Evolutionary conservation across 1,140 invertebrate genomes (phyloP), one percentile per base, ranked within the genome.

Genomic region (Plutomurus gul): DNA sequence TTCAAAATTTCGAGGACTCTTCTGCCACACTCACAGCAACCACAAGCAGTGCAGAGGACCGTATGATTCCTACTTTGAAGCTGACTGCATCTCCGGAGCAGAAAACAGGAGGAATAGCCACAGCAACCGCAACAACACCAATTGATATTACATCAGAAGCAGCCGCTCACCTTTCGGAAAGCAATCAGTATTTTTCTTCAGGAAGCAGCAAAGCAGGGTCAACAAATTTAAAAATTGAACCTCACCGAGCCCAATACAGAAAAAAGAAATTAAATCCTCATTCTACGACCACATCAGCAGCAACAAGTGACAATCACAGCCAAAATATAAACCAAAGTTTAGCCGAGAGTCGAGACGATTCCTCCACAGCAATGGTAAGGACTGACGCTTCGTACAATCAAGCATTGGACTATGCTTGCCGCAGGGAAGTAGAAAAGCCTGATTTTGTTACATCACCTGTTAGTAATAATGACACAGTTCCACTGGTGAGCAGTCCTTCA

Each of bases 1-100:
- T 25, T 27, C 56, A 65, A 65, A 65, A 65, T 65, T 65, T 33
- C 36, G 56, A 65, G 36, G 56, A 65, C 36, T 65, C 56, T 65
- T 65, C 56, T 4, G 56, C 27, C 5, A 65, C 56, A 16, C 30
- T 65, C 27, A 65, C 56, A 1, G 27, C 25, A 1, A 65, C 56
- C 8, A 65, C 56, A n/a, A 65, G 56, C 30, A 65, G 56, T 65
- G 56, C 56, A 0, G 56, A 65, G 36, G 56, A 65, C 10, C 25
- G 56, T n/a, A 13, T 36, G 13, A 65, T 65, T 27, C 56, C 56
- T 16, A 33, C 56, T 2, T 36, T 65, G 25, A 30, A 65, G 36
- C 18, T 65, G 27, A 25, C 25, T 65, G 30, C 56, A 6, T 27
- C 56, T 7, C 18, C 30, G 18, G 56, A 65, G 36, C 30, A 27